Conservation (phyloP, 2,797 vertebrate species). For the Trichosurus vulpecula region DNA sequence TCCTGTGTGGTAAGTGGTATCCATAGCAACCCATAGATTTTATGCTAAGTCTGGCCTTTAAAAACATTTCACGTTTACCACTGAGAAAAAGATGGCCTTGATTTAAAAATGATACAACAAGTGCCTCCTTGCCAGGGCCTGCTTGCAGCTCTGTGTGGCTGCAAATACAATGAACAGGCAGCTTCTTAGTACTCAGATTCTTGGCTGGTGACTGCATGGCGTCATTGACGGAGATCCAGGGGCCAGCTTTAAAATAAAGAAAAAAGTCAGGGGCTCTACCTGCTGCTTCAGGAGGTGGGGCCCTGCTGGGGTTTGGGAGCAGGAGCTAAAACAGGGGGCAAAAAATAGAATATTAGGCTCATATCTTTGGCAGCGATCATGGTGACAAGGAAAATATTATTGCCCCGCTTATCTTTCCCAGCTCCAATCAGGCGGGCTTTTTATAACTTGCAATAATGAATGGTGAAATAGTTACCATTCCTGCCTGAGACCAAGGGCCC, state of each 20-base stretch:
- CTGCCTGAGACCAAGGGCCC: slow-evolving; percentile 71
- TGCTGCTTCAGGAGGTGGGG: slow-evolving; percentile 71
- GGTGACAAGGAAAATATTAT: slow-evolving; percentile 86
- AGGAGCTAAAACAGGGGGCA: slow-evolving; percentile 74
- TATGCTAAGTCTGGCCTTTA: slow-evolving; percentile 92
- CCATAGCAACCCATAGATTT: slow-evolving; percentile 91
- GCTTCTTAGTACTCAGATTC: slow-evolving; percentile 76
- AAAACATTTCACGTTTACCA: slow-evolving; percentile 91
- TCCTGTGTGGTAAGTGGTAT: slow-evolving; percentile 90
- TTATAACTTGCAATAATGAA: slow-evolving; percentile 84
- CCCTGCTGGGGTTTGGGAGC: slow-evolving; percentile 77
- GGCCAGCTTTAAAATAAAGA: slow-evolving; percentile 63
- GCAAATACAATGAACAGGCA: slow-evolving; percentile 86
- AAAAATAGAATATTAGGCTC: slow-evolving; percentile 81
- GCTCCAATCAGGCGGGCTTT: slow-evolving; percentile 78
- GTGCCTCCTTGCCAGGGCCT: slow-evolving; percentile 81
- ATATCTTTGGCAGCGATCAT: slow-evolving; percentile 84
- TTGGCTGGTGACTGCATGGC: slow-evolving; percentile 68
- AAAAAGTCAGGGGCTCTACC: slow-evolving; percentile 47
- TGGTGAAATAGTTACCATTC: slow-evolving; percentile 78
- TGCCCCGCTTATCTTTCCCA: slow-evolving; percentile 80
- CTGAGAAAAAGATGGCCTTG: slow-evolving; percentile 89
- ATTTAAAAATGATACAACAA: slow-evolving; percentile 90
- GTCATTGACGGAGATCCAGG: slow-evolving; percentile 74
- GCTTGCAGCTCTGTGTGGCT: slow-evolving; percentile 78